phyloP scores from a whole-genome alignment of 2,888 invertebrate genomes.

The Siphonodentalium dalli region DNA sequence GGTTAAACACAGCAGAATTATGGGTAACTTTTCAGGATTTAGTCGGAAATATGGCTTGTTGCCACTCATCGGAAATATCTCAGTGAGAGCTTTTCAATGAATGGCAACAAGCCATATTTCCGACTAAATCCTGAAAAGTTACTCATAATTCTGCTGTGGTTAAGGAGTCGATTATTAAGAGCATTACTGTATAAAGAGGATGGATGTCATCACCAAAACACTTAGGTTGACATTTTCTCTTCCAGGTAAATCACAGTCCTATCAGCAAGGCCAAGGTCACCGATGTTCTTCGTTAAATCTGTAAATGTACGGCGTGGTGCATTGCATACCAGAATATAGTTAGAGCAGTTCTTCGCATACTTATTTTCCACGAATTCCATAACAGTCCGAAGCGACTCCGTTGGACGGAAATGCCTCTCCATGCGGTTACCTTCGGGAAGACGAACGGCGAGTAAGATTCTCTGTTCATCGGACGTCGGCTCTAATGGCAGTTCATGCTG shows the following conservation, averaged over 20 bases:
- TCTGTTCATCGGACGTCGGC: constrained; percentile 29
- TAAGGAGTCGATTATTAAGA: too few relatives aligned
- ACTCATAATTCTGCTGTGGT: too few relatives aligned
- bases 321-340: constrained; percentile 36
- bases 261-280: constrained; percentile 34
- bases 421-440: constrained; percentile 42
- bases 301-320: constrained; percentile 36
- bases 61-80: too few relatives aligned
- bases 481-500: constrained; percentile 36
- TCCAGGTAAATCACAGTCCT: constrained; percentile 42
- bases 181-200: too few relatives aligned
- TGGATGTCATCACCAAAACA: too few relatives aligned
- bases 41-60: too few relatives aligned
- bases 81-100: too few relatives aligned
- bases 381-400: constrained; percentile 31
- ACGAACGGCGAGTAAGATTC: constrained; percentile 39
- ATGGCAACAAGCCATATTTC: too few relatives aligned
- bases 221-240: too few relatives aligned
- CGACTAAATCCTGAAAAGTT: too few relatives aligned
- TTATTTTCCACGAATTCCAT: constrained; percentile 42
- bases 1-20: too few relatives aligned
- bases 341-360: constrained; percentile 29
- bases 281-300: constrained; percentile 27
- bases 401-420: constrained; percentile 37
- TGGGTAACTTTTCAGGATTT: too few relatives aligned